Evolutionary conservation across 1,140 invertebrate species (phyloP).

Genomic region (Pygmarrhopalites habei): DNA sequence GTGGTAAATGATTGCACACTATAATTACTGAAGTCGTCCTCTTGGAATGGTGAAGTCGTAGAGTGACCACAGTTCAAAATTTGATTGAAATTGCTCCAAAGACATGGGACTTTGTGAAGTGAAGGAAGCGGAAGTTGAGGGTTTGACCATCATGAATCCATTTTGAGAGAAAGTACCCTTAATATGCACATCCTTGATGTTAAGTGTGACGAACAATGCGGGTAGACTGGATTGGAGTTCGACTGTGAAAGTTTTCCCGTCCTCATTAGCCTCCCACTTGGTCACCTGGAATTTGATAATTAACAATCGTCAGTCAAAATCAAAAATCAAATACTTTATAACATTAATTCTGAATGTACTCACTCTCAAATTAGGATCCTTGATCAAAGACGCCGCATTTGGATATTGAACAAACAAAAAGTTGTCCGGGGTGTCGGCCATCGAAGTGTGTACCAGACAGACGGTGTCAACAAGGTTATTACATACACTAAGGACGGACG

Average conservation of each 20-base stretch:
- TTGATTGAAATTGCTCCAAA: not conserved
- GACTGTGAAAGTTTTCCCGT: not conserved
- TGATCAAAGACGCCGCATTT: not conserved
- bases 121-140: slow-evolving; percentile 31
- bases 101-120: not conserved
- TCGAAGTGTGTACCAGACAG: slow-evolving; percentile 22
- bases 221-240: slow-evolving; percentile 46
- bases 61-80: not conserved
- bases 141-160: slow-evolving; percentile 50
- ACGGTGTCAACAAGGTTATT: not conserved
- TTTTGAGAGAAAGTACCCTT: slow-evolving; percentile 57
- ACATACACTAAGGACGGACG: not conserved
- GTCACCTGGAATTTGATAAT: not conserved
- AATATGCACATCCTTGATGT: slow-evolving; percentile 29
- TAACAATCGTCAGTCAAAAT: too few species aligned
- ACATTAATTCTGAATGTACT: not conserved
- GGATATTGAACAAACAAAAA: slow-evolving; percentile 37
- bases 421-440: slow-evolving; percentile 30
- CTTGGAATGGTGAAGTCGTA: too few species aligned
- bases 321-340: too few species aligned
- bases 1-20: too few species aligned
- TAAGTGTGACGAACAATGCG: slow-evolving; percentile 58
- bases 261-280: not conserved
- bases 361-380: slow-evolving; percentile 15
- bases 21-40: too few species aligned